These are phyloP conservation scores for Nothobranchius kuhntae DNA, from an alignment of 2,113 vertebrate species.

Conservation along the genomic window DNA sequence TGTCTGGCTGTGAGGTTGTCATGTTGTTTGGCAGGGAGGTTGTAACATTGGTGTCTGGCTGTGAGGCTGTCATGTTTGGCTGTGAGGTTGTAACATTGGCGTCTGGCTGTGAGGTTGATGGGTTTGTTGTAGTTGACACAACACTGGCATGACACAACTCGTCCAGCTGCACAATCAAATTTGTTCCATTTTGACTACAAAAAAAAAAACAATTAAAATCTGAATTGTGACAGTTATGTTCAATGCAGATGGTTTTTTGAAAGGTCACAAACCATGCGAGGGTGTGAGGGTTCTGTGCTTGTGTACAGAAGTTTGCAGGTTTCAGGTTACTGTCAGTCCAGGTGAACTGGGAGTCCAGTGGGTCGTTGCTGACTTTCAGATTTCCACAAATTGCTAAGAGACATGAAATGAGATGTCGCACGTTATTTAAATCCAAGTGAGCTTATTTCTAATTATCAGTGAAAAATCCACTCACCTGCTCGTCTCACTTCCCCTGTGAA, in stretches of 20 bases:
- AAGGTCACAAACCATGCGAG: constrained; percentile 58
- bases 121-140: not conserved
- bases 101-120: too few species aligned
- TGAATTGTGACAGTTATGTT: not conserved
- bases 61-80: constrained; percentile 18
- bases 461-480: constrained; percentile 61
- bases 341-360: not conserved
- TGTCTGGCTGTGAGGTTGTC: constrained; percentile 2
- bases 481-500: constrained; percentile 38
- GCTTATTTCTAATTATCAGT: too few species aligned
- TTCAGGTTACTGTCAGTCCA: not conserved
- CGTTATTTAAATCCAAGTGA: too few species aligned
- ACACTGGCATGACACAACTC: constrained; percentile 33
- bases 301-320: constrained; percentile 37
- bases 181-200: constrained; percentile 46
- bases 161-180: constrained; percentile 31
- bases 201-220: constrained; percentile 5
- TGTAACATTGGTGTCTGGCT: not conserved
- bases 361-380: not conserved
- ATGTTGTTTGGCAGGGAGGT: constrained; percentile 10
- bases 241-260: not conserved
- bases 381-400: constrained; percentile 62
- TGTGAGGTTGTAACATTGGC: constrained; percentile 4
- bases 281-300: not conserved
- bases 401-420: not conserved